These are phyloP conservation scores for Callaeas wilsoni DNA, from an alignment of 2,113 vertebrate species.

Conservation along the genomic window DNA sequence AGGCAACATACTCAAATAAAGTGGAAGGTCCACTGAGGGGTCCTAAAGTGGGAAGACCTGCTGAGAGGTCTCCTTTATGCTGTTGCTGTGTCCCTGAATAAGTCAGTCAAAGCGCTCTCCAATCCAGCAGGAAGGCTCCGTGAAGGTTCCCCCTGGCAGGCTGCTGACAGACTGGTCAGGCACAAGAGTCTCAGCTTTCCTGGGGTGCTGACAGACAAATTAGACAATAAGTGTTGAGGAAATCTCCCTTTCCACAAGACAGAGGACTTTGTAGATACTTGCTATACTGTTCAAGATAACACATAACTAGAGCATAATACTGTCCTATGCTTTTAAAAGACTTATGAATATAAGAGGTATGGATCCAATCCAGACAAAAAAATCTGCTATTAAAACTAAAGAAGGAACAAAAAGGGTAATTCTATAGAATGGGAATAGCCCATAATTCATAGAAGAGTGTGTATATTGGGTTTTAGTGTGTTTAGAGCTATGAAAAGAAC, in stretches of 20 bases:
- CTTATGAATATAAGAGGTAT: neutral
- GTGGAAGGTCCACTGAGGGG: neutral
- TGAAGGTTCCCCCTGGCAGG: neutral
- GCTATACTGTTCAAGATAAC: neutral
- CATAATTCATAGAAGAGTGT: neutral
- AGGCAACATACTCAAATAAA: neutral
- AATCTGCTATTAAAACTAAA: neutral
- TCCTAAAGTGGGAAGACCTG: neutral
- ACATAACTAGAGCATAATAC: neutral
- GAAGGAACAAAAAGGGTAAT: neutral
- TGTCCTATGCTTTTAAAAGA: neutral
- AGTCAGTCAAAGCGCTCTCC: neutral
- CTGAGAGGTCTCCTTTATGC: neutral
- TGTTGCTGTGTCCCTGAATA: neutral
- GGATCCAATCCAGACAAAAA: neutral
- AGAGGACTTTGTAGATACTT: neutral
- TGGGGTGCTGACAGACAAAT: neutral
- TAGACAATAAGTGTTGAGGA: neutral
- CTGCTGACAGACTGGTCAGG: neutral
- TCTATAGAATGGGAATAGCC: neutral
- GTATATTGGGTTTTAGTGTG: neutral
- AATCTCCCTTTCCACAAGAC: accelerated
- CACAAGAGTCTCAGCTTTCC: neutral
- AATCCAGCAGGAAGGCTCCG: neutral
- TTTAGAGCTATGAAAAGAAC: neutral